Evolutionary conservation across 2,797 vertebrate species (phyloP), one percentile per base, ranked within the genome.

Genomic region (Alcedo quadribrachys): DNA sequence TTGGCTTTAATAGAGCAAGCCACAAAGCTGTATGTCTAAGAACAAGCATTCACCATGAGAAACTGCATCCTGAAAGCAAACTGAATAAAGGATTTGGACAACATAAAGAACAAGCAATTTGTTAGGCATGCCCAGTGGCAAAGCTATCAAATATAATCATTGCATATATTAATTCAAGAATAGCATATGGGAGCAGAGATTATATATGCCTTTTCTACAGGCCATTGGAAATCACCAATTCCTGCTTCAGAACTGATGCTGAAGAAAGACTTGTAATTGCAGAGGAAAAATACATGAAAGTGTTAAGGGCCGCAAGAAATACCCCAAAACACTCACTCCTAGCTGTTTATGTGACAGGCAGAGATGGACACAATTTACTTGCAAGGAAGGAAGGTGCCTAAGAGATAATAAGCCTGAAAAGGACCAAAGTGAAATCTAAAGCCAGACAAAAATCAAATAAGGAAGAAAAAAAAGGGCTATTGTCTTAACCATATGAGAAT

Each of bases 121-220:
- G 62, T 85, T 33, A 55, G 80, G 55, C 48, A 60, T 37, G 93
- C 74, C 89, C 81, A 63, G 55, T 12, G 74, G 91, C 55, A 92
- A 67, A 89, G 77, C 67, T 51, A n/a, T 68, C 62, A 54, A 43
- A 70, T 71, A 51, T 25, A 57, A 87, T 63, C 63, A 45, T 37
- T 61, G 92, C 67, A 84, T 66, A 75, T 4, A 67, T 14, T 61
- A 95, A 94, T 88, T 40, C 71, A 61, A 63, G 60, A 90, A 43
- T 60, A 86, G 53, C 1, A 0, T 14, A 55, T 61, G 45, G 27
- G 61, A 83, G 65, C 54, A 68, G 65, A 73, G 68, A 57, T 43
- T n/a, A 37, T 46, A 65, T 70, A 46, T 91, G 61, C 15, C 53
- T 86, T 77, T 48, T 57, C 65, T 28, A 3, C 2, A 53, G 51